These are phyloP conservation scores for Cyanoramphus novaezelandiae DNA, from an alignment of 2,113 vertebrate genomes.

Conservation along the genomic window DNA sequence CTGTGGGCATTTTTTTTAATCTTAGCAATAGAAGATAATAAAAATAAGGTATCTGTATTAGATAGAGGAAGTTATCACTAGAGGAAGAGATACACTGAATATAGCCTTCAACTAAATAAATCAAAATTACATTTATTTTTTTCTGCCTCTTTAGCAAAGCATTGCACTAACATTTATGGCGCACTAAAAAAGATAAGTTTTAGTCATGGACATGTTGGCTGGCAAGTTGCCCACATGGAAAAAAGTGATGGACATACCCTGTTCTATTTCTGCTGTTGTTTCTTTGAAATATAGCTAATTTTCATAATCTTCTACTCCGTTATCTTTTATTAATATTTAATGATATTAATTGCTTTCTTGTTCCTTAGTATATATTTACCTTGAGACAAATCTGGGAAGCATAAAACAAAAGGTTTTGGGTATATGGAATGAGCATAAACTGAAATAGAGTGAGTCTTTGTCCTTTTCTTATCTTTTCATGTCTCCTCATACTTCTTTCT, in stretches of 20 bases:
- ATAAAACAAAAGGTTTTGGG: not conserved
- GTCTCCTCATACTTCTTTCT: not conserved
- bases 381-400: conserved; percentile 13
- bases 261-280: not conserved
- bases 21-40: not conserved
- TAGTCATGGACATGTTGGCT: not conserved
- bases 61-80: not conserved
- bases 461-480: not conserved
- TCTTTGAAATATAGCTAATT: not conserved
- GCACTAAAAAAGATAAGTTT: not conserved
- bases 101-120: conserved; percentile 16
- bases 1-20: not conserved
- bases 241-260: not conserved
- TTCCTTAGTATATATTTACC: not conserved
- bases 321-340: conserved; percentile 1
- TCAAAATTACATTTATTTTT: not conserved
- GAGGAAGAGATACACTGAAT: not conserved
- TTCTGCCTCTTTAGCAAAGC: not conserved
- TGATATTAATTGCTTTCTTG: conserved; percentile 23
- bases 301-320: not conserved
- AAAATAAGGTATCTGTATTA: not conserved
- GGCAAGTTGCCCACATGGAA: not conserved
- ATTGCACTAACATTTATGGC: not conserved
- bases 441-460: not conserved
- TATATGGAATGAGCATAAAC: not conserved